Evolutionary conservation across 2,888 invertebrate genomes (phyloP), one percentile per base, ranked within the genome.

Genomic region (Pollenia angustigena): DNA sequence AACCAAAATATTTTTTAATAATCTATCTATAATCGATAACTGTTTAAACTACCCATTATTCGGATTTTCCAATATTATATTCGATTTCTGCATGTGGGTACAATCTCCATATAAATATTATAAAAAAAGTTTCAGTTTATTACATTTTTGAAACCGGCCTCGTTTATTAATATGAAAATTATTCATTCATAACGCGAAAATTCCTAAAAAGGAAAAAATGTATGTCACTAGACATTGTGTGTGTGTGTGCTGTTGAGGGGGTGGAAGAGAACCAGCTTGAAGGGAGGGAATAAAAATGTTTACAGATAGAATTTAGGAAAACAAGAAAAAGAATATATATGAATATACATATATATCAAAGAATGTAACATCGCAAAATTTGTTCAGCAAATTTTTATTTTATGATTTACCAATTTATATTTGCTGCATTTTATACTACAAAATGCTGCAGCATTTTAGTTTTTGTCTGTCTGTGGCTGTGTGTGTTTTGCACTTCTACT

Each of bases 141-240:
- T 23, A 40, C 12, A 69, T 12, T 80, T 62, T 40, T 44, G 14
- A 52, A 16, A 0, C 16, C 11, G 10, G 0, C 18, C 46, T 64
- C 64, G 54, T 40, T 62, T 11, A 12, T 48, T 90, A 91, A 91
- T 90, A 89, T 89, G 90, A 91, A 89, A 90, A 91, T 91, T 91
- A 90, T 89, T 89, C 89, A 91, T 91, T 91, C 89, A 90, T 88
- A 89, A 89, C 78, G 90, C 88, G 78, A 80, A 72, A 44, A 85
- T 78, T 74, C 40, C 40, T 40, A 69, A 66, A 50, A 44, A 42
- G 16, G 9, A 60, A 74, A 79, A 79, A 66, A 64, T 66, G 0
- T 16, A 52, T 84, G 83, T 79, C 78, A 66, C 64, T 66, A 74
- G 18, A 68, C 23, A 60, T 60, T 46, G 14, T n/a, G 16, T 18